These are phyloP conservation scores for Busseola fusca DNA, from an alignment of 2,888 invertebrate species.

Conservation along the genomic window DNA sequence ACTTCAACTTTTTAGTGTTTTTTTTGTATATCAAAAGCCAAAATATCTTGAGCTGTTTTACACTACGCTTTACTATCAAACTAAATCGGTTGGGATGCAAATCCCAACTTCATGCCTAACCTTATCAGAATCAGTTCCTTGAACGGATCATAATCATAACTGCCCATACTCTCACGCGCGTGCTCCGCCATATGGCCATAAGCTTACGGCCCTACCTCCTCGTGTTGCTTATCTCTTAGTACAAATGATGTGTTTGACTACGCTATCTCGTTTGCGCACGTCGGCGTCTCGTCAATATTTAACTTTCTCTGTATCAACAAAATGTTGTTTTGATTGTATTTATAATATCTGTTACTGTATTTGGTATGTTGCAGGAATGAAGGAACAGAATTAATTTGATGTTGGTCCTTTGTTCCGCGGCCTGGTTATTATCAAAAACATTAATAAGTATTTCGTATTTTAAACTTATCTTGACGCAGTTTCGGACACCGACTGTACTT, in stretches of 20 bases:
- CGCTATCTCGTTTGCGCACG: conserved; percentile 52
- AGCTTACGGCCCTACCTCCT: conserved; percentile 57
- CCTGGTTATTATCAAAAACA: neutral
- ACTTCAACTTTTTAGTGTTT: too few species aligned
- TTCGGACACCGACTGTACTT: neutral
- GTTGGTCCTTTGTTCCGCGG: neutral
- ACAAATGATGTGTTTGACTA: conserved; percentile 56
- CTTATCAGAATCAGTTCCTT: conserved; percentile 27
- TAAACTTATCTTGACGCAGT: neutral
- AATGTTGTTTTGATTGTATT: conserved; percentile 40
- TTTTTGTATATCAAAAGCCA: neutral
- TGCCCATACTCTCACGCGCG: conserved; percentile 48
- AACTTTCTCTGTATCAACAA: conserved; percentile 42
- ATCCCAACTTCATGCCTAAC: conserved; percentile 1
- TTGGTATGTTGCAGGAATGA: neutral
- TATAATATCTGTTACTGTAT: conserved; percentile 25
- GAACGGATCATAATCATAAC: conserved; percentile 37
- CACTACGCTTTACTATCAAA: neutral
- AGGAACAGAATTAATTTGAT: neutral
- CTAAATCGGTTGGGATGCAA: neutral
- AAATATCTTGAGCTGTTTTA: neutral
- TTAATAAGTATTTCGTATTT: neutral
- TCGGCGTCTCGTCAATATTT: conserved; percentile 52
- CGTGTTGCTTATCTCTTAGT: conserved; percentile 58
- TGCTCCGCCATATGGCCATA: conserved; percentile 55